Evolutionary conservation across 2,888 invertebrate species (phyloP).

Genomic region (Apamea epomidion): DNA sequence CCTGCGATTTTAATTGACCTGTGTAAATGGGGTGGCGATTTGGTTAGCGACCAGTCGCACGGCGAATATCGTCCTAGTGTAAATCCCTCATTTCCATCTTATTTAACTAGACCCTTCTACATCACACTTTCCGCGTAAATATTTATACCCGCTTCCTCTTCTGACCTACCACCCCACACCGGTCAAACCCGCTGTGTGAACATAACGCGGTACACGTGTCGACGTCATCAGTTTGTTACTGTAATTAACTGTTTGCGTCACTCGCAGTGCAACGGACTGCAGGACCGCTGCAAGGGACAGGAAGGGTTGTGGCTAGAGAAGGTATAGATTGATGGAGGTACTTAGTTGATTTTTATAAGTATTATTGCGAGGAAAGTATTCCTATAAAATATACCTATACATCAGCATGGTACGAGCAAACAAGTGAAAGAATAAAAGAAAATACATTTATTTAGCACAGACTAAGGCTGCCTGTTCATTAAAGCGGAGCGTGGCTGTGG

Average conservation of each 20-base stretch:
- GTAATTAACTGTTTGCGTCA: constrained; percentile 76
- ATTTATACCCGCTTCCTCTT: constrained; percentile 8
- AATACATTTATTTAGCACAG: no score
- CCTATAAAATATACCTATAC: background rate
- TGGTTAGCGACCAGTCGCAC: no score
- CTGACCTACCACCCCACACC: constrained; percentile 2
- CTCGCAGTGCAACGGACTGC: constrained; percentile 61
- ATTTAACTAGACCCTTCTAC: background rate
- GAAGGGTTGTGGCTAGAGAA: constrained; percentile 39
- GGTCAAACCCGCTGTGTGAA: constrained; percentile 71
- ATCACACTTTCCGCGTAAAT: background rate
- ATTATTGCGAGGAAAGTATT: background rate
- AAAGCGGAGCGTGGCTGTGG: no score
- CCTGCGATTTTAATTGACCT: background rate
- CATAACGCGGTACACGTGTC: constrained; percentile 78
- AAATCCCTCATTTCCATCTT: background rate
- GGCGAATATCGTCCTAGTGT: background rate
- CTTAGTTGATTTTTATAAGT: background rate
- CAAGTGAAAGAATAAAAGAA: no score
- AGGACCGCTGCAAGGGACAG: constrained; percentile 31
- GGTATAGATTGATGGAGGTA: constrained; percentile 6
- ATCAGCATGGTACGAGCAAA: no score
- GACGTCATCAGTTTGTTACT: constrained; percentile 71
- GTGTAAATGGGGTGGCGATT: background rate
- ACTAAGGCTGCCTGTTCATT: no score